A percentile compares a stretch with the other conserved stretches of the same genome.
These are phyloP conservation scores for Oryzias javanicus DNA, from an alignment of 2,113 vertebrate species.

Conservation along the genomic window DNA sequence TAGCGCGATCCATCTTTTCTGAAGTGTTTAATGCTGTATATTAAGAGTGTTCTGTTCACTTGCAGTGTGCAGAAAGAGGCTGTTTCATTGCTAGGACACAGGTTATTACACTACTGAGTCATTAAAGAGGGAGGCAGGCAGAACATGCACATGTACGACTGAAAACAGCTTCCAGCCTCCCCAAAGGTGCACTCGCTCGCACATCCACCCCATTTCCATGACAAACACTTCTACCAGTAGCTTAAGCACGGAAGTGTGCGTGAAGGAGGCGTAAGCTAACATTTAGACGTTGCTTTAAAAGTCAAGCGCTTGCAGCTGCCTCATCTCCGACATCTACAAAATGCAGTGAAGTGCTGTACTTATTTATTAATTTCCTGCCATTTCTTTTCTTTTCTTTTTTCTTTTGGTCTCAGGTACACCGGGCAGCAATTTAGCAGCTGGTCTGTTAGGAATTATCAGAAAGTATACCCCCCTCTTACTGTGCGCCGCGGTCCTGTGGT, in stretches of 20 bases:
- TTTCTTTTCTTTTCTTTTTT: too few species aligned
- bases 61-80: background rate
- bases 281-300: constrained; percentile 3
- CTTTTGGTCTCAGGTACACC: background rate
- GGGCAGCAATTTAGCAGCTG: constrained; percentile 2
- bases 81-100: background rate
- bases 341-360: constrained; percentile 6
- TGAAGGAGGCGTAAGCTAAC: background rate
- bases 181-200: background rate
- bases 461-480: background rate
- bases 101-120: constrained; percentile 3
- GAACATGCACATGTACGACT: constrained; percentile 15
- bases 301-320: background rate
- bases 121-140: constrained; percentile 10
- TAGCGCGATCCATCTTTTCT: background rate
- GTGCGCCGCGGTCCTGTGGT: background rate
- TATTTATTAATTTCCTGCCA: background rate
- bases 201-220: constrained; percentile 14
- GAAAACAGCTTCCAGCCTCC: constrained; percentile 20
- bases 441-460: background rate
- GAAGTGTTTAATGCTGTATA: constrained; percentile 5
- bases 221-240: constrained; percentile 3
- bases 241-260: background rate
- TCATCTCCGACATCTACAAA: background rate
- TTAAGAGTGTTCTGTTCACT: constrained; percentile 8